Evolutionary conservation across 2,888 invertebrate genomes (phyloP).

Genomic region (Lepidocyrtinus sp.): DNA sequence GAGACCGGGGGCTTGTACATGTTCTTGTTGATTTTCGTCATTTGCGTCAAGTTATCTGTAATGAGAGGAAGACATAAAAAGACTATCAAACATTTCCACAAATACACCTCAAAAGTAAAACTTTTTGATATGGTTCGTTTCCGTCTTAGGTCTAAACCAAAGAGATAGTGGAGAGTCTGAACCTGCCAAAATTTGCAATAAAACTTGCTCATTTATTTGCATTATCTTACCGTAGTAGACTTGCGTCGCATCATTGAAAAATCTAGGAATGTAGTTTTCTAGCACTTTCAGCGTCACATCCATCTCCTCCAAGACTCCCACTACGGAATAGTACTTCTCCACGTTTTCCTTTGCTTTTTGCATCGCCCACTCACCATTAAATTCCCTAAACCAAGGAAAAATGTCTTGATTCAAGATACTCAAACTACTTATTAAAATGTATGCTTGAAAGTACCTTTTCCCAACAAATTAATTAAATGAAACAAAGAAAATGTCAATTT

Average conservation of each 20-base stretch:
- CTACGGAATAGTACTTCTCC: constrained; percentile 89
- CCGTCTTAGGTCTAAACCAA: background rate
- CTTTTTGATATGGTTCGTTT: background rate
- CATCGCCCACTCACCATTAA: constrained; percentile 86
- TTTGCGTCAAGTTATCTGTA: constrained; percentile 70
- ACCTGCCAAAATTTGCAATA: background rate
- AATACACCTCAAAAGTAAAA: background rate
- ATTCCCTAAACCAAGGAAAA: constrained; percentile 77
- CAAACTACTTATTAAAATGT: constrained; percentile 4
- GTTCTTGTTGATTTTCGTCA: constrained; percentile 81
- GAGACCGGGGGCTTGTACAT: constrained; percentile 90
- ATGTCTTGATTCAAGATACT: constrained; percentile 1
- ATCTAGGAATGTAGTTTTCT: constrained; percentile 87
- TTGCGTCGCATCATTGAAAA: constrained; percentile 84
- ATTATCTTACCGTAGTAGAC: constrained; percentile 83
- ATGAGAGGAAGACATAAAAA: constrained; percentile 19
- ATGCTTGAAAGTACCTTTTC: too few relatives aligned
- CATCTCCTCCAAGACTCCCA: constrained; percentile 90
- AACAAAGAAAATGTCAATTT: background rate
- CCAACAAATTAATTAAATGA: too few relatives aligned
- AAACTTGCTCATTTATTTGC: too few relatives aligned
- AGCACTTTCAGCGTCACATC: constrained; percentile 89
- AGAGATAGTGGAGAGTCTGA: too few relatives aligned
- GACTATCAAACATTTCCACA: too few relatives aligned
- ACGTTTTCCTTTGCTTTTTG: constrained; percentile 89